Base-by-base conservation (phyloP, 2,113 vertebrate species). In the Casuarius casuarius region DNA sequence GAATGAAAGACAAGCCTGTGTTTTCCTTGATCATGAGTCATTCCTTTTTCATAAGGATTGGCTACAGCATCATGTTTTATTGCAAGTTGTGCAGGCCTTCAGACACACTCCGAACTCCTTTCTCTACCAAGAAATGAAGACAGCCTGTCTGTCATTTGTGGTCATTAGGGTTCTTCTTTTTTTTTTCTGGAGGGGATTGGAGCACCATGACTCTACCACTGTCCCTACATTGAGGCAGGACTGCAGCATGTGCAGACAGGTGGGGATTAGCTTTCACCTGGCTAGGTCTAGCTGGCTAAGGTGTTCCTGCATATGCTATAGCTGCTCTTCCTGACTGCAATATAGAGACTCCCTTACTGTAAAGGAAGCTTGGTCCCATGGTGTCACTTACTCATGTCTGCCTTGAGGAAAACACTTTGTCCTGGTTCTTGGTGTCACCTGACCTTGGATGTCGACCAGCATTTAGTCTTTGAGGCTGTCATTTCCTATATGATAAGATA, bases 401-500 rank as follows among this genome's bases (percentile, higher is more conserved):
- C 72, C 22, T 58, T 70, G 48, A 73, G 87, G 44, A 67, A 87
- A 94, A 54, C 9, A 8, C 33, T 92, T 76, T 68, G 92, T 76
- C 33, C 54, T 84, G 52, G 3, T 77, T 96, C 79, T 95, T 10
- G 2, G 61, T 75, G 84, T 56, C 94, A 96, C 88, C 91, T 91
- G 89, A 91, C 94, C 93, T 97, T 96, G 92, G 89, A 86, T 90
- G 95, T 83, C 31, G 65, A 96, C 78, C 94, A 72, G 74, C 22
- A 2, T 92, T 95, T 93, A 88, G 90, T 92, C 90, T 96, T 95
- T 95, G 84, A 87, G 95, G 73, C 87, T 97, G 97, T 97, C 31
- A 44, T 95, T 97, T 97, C 91, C 95, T 93, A 78, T 83, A n/a
- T 95, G 95, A 97, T 95, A 97, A 97, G 96, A 97, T 98, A 97